These are phyloP conservation scores for Scytalopus superciliaris DNA, from an alignment of 2,113 vertebrate species.

Conservation along the genomic window DNA sequence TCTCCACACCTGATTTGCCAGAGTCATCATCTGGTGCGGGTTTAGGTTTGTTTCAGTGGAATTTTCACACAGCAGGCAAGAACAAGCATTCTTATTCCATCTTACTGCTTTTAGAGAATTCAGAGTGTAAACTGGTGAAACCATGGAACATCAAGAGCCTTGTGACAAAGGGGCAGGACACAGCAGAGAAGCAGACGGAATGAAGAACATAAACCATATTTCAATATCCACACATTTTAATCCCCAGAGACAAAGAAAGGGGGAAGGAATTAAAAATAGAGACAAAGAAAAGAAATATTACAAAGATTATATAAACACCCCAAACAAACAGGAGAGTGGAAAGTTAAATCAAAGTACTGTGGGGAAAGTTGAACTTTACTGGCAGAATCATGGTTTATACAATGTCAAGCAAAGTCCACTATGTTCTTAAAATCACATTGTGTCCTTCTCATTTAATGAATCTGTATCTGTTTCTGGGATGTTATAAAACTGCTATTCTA, in stretches of 20 bases:
- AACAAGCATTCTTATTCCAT: not conserved
- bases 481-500: not conserved
- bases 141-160: not conserved
- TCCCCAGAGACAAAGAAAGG: not conserved
- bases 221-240: not conserved
- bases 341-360: fast-evolving
- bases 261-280: fast-evolving
- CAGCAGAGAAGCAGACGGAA: not conserved
- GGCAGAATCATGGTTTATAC: not conserved
- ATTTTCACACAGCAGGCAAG: not conserved
- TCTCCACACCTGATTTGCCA: not conserved
- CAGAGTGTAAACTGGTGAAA: not conserved
- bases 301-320: not conserved
- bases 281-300: not conserved
- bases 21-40: not conserved
- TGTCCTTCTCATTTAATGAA: not conserved
- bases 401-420: not conserved
- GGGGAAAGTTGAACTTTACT: not conserved
- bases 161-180: not conserved
- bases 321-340: not conserved
- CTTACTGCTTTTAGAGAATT: not conserved
- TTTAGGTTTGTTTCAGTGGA: not conserved
- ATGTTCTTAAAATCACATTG: not conserved
- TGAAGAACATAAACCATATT: not conserved
- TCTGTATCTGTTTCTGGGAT: not conserved